phyloP scores from a whole-genome alignment of 1,140 invertebrate genomes.

The Drosophila burlai region DNA sequence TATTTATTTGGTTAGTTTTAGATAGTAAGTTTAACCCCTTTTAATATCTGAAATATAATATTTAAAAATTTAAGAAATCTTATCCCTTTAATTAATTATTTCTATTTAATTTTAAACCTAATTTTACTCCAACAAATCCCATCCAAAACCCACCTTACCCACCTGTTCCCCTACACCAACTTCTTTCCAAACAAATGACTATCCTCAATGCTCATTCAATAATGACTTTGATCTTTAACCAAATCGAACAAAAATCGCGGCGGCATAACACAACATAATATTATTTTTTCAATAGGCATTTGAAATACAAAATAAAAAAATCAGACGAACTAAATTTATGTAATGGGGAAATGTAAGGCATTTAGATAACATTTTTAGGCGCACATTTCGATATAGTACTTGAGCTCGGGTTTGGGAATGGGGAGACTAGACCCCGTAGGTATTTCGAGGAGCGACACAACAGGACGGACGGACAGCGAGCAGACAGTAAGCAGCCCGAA shows the following conservation, averaged over 20 bases:
- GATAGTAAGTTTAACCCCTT: too few species aligned
- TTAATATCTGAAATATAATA: too few species aligned
- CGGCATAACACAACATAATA: slow-evolving; percentile 20
- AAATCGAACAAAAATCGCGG: slow-evolving; percentile 30
- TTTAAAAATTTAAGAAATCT: too few species aligned
- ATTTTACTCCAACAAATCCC: neutral
- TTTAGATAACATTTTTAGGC: slow-evolving; percentile 72
- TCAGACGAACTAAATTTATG: slow-evolving; percentile 46
- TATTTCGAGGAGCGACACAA: slow-evolving; percentile 21
- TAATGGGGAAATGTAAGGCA: slow-evolving; percentile 71
- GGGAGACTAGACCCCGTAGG: slow-evolving; percentile 3
- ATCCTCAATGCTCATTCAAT: slow-evolving; percentile 34
- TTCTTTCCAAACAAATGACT: slow-evolving; percentile 16
- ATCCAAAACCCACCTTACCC: neutral
- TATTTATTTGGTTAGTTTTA: too few species aligned
- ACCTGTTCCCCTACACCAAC: neutral
- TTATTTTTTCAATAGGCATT: slow-evolving; percentile 42
- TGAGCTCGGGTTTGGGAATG: slow-evolving; percentile 2
- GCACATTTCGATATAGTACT: slow-evolving; percentile 31
- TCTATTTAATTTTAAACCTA: neutral
- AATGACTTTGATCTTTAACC: slow-evolving; percentile 51
- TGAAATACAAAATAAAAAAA: slow-evolving; percentile 12
- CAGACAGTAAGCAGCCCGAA: slow-evolving; percentile 18
- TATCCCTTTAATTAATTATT: neutral
- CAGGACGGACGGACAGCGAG: slow-evolving; percentile 21